Percentiles rank a stretch among this genome's conserved stretches.
Evolutionary conservation across 2,888 invertebrate genomes (phyloP).

Genomic region (Gari tellinella): DNA sequence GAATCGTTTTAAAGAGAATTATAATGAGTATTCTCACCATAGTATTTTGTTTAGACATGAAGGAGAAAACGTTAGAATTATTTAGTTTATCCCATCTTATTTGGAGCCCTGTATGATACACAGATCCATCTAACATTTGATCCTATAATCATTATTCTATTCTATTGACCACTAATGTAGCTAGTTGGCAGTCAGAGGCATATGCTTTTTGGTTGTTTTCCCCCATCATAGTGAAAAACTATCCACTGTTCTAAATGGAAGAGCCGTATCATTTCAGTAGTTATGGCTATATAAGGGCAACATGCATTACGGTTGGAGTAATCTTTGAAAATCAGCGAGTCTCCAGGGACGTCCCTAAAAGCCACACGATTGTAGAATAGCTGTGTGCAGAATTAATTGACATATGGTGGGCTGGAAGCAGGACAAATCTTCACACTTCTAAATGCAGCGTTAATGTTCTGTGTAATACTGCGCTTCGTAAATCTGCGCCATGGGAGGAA

Average conservation of each 20-base stretch:
- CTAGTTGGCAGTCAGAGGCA: no score
- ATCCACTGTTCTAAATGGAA: background rate
- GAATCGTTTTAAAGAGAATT: no score
- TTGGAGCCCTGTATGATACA: no score
- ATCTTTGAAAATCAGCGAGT: constrained; percentile 22
- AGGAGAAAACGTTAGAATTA: no score
- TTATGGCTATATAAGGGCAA: constrained; percentile 25
- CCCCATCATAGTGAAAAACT: no score
- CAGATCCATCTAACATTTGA: no score
- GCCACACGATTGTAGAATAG: constrained; percentile 44
- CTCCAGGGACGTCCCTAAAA: constrained; percentile 47
- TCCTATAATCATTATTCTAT: no score
- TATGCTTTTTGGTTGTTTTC: no score
- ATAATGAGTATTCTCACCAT: no score
- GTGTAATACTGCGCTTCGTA: constrained; percentile 42
- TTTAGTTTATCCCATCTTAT: no score
- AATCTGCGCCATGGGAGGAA: constrained; percentile 57
- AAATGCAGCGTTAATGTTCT: constrained; percentile 62
- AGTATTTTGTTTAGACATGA: no score
- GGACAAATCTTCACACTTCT: constrained; percentile 56
- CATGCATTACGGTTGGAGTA: constrained; percentile 3
- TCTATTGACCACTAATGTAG: no score
- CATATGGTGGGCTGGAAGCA: constrained; percentile 50
- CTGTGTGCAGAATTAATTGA: constrained; percentile 52
- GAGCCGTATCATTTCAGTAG: constrained; percentile 3